Conservation (phyloP, 92 coral and sea anemone genomes). For the Scolanthus callimorphus region DNA sequence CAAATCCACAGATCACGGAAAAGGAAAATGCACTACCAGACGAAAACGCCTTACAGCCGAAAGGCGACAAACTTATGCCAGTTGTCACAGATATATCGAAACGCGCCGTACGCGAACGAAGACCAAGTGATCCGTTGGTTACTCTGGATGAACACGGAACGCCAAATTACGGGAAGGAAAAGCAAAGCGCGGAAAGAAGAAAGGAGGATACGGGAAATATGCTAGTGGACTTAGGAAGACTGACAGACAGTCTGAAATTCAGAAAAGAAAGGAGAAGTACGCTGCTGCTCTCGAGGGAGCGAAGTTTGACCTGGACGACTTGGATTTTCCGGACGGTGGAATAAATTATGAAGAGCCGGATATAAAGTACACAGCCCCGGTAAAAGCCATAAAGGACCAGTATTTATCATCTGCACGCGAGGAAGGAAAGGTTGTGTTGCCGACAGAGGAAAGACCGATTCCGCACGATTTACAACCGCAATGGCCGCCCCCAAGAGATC, state of each 20-base stretch:
- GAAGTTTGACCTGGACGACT: conserved; percentile 38
- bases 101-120: conserved; percentile 77
- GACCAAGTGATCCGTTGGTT: conserved; percentile 54
- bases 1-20: too few relatives aligned
- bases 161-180: conserved; percentile 30
- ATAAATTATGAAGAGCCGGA: conserved; percentile 57
- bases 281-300: conserved; percentile 71
- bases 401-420: conserved; percentile 66
- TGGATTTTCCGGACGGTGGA: conserved; percentile 34
- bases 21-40: conserved; percentile 14
- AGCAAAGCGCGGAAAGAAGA: conserved; percentile 24
- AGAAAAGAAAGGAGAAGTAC: conserved; percentile 70
- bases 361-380: conserved; percentile 66
- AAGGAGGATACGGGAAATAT: conserved; percentile 69
- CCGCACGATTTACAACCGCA: conserved; percentile 51
- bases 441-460: conserved; percentile 54
- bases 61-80: conserved; percentile 44
- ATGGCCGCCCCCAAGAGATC: conserved; percentile 73
- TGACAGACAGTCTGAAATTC: conserved; percentile 43
- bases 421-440: conserved; percentile 36
- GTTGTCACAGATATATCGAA: conserved; percentile 73
- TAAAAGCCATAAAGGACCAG: conserved; percentile 52
- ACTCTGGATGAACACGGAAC: conserved; percentile 35
- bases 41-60: too few relatives aligned
- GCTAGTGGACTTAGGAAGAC: conserved; percentile 59